Conservation (phyloP, 2,888 invertebrate genomes). For the Leucophora obtusa region DNA sequence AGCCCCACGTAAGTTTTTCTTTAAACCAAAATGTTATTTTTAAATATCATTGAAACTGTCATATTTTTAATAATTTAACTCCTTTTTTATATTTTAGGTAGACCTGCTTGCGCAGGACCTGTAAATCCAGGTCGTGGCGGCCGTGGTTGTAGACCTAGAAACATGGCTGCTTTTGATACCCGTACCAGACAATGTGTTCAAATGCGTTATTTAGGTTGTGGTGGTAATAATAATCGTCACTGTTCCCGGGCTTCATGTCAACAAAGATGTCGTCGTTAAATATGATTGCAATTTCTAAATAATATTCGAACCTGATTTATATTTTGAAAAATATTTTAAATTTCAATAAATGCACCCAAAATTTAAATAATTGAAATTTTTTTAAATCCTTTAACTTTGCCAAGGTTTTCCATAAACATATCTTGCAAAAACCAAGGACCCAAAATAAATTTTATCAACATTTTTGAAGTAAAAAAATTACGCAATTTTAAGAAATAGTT, state of each 20-base stretch:
- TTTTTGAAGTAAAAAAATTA: too few relatives aligned
- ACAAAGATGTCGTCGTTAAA: conserved; percentile 10
- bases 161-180: conserved; percentile 31
- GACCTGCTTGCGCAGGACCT: not conserved
- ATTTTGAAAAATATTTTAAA: too few relatives aligned
- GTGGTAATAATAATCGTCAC: conserved; percentile 55
- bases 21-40: not conserved
- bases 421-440: too few relatives aligned
- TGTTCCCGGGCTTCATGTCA: conserved; percentile 28
- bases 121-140: conserved; percentile 20
- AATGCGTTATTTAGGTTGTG: conserved; percentile 51
- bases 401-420: too few relatives aligned
- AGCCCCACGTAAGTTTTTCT: conserved; percentile 18
- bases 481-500: too few relatives aligned
- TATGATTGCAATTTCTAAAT: too few relatives aligned
- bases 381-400: too few relatives aligned
- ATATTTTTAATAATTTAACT: not conserved
- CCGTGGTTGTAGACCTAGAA: not conserved
- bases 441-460: too few relatives aligned
- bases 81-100: not conserved
- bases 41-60: not conserved
- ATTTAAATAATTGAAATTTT: too few relatives aligned
- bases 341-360: too few relatives aligned
- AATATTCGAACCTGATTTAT: too few relatives aligned
- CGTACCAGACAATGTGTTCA: conserved; percentile 24